phyloP scores from a whole-genome alignment of 1,140 invertebrate species.

The Brachionus sp. region DNA sequence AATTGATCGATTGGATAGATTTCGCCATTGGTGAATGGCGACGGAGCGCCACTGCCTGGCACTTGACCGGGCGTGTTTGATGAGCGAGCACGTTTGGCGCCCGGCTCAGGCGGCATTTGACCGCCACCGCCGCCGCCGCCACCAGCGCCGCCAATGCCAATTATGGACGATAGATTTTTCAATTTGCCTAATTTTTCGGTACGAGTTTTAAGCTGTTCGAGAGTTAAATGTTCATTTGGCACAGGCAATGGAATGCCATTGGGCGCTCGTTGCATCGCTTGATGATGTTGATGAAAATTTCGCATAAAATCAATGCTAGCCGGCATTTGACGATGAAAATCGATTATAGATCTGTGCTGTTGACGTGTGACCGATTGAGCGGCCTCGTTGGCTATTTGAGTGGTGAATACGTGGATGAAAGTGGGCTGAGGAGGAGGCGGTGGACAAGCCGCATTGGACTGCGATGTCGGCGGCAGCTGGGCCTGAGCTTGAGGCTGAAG shows the following conservation, averaged over 20 bases:
- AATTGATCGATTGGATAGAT: neutral
- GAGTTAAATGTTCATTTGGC: conserved; percentile 69
- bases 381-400: conserved; percentile 84
- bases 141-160: neutral
- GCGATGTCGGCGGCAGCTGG: conserved; percentile 68
- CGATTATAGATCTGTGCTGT: conserved; percentile 83
- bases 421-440: conserved; percentile 68
- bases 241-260: neutral
- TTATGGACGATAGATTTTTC: conserved; percentile 54
- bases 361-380: conserved; percentile 83
- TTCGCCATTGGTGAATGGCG: neutral
- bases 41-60: neutral
- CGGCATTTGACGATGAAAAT: conserved; percentile 88
- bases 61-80: neutral
- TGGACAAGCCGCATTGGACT: neutral
- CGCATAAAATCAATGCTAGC: conserved; percentile 89
- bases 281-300: conserved; percentile 61
- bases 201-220: conserved; percentile 85
- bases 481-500: neutral
- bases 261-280: neutral
- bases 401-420: conserved; percentile 89
- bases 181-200: conserved; percentile 85
- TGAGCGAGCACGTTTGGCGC: neutral
- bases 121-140: neutral
- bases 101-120: neutral